Evolutionary conservation across 2,797 vertebrate species (phyloP).

Genomic region (Poecile montanus): DNA sequence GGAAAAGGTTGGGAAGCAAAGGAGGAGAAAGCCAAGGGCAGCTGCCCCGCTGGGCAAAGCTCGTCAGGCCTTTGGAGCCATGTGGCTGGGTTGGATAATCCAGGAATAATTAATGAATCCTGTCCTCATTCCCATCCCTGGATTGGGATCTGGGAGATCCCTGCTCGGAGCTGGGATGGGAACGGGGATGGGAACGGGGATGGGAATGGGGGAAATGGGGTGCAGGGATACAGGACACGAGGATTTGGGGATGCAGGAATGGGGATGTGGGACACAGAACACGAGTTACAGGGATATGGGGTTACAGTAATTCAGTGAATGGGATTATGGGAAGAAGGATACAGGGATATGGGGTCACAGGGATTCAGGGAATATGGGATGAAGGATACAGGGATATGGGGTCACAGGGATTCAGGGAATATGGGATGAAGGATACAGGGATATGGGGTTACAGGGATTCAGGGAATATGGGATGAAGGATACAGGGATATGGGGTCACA

Average conservation of each 20-base stretch:
- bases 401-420: background rate
- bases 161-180: background rate
- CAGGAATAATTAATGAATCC: background rate
- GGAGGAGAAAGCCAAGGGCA: background rate
- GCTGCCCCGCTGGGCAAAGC: background rate
- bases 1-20: background rate
- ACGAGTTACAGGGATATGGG: too few relatives aligned
- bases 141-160: background rate
- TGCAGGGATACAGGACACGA: too few relatives aligned
- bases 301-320: too few relatives aligned
- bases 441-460: too few relatives aligned
- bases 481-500: too few relatives aligned
- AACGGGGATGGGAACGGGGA: background rate
- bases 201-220: background rate
- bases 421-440: too few relatives aligned
- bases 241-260: too few relatives aligned
- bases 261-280: too few relatives aligned
- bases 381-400: too few relatives aligned
- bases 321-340: background rate
- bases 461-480: background rate
- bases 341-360: too few relatives aligned
- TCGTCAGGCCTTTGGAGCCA: conserved; percentile 6
- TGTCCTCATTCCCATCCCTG: background rate
- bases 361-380: too few relatives aligned
- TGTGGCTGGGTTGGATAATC: conserved; percentile 31